A percentile compares a stretch with the other conserved stretches of the same genome.
Conservation (phyloP, 2,797 vertebrate genomes). For the Myotis findleyi region DNA sequence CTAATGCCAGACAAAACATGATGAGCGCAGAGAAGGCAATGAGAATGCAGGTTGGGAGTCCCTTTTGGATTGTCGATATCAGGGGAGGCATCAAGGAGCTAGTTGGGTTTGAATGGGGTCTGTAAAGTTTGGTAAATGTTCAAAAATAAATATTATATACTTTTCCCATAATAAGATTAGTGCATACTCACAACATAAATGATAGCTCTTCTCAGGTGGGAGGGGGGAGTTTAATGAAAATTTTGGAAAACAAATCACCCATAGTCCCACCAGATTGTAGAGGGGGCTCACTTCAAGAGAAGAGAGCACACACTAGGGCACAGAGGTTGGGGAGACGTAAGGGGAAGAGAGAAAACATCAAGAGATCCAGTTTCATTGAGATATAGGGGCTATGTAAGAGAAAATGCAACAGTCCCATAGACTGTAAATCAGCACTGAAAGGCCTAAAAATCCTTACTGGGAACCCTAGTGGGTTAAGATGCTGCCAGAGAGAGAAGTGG, state of each 20-base stretch:
- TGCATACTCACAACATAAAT: background rate
- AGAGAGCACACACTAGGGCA: background rate
- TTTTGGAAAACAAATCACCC: background rate
- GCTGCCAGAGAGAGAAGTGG: background rate
- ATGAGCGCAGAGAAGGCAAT: background rate
- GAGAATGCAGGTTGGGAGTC: background rate
- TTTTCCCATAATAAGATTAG: background rate
- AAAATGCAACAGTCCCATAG: background rate
- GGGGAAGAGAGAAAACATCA: background rate
- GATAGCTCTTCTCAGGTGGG: background rate
- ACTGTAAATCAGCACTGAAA: background rate
- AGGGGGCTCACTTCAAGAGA: background rate
- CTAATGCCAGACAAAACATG: background rate
- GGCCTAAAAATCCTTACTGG: background rate
- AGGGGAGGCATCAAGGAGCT: background rate
- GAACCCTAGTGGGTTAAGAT: background rate
- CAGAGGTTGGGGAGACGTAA: background rate
- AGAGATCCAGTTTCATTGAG: background rate
- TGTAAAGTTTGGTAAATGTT: background rate
- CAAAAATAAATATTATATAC: slow-evolving; percentile 16
- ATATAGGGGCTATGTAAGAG: background rate
- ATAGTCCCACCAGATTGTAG: background rate
- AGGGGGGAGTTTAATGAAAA: background rate
- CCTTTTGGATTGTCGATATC: background rate
- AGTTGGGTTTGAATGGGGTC: background rate